Evolutionary conservation across 2,797 vertebrate genomes (phyloP), one percentile per base, ranked within the genome.

Genomic region (Schizopygopsis pylzovi): DNA sequence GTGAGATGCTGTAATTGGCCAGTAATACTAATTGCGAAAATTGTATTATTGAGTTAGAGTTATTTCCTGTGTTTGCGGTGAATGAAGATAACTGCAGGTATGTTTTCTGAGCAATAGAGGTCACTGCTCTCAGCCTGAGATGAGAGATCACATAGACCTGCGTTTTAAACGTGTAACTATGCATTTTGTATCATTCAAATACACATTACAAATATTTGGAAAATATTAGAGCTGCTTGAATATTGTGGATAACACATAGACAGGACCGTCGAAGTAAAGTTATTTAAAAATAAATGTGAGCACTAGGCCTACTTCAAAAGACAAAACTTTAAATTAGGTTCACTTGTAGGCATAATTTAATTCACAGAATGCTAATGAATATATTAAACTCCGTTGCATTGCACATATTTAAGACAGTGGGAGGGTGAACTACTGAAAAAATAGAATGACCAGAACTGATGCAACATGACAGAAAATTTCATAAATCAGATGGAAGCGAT

Each of bases 81-180:
- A 79, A 54, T 76, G 9, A 45, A 11, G 15, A 61, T 4, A 79
- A 43, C 54, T 79, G 77, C 77, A 61, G 39, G 45, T 37, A 22
- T 2, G 25, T 80, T 49, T 67, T 49, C 25, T 80, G 43, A 80
- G 18, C 78, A 37, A 13, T 37, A 80, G 79, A 67, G 61, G 61
- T 49, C 79, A 22, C 43, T n/a, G 79, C 11, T 49, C 16, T 37
- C 41, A 3, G 43, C 2, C 54, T 70, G 16, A 52, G 45, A 10
- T 2, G 9, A 52, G 25, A 49, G 4, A 18, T 28, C 22, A 72
- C 16, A 15, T 4, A 5, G 9, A 12, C n/a, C 6, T 8, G 13
- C 4, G 6, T 47, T 45, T 56, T 45, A 72, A 47, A 25, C 43
- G 10, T 71, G 15, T 33, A 75, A 49, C 73, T 52, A 7, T 25